Conservation (phyloP, 2,888 invertebrate species). For the Nephrotoma flavescens region DNA sequence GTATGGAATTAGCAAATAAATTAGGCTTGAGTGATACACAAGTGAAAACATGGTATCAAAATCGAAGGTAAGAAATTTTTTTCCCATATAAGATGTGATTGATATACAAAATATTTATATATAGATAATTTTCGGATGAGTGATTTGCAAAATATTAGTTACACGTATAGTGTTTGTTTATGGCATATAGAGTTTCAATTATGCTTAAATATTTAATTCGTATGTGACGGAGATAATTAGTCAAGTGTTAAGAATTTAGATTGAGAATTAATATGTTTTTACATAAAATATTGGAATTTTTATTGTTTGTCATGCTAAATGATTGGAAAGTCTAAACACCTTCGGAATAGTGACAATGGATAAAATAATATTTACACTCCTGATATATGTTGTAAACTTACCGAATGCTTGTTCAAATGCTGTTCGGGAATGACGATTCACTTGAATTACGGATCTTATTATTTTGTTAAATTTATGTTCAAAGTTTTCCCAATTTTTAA, state of each 20-base stretch:
- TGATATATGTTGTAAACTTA: no score
- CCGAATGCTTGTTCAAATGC: no score
- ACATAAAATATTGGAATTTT: not conserved
- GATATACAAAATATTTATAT: not conserved
- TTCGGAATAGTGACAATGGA: not conserved
- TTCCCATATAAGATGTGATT: not conserved
- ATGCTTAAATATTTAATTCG: no score
- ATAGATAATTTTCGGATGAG: not conserved
- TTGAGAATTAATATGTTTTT: not conserved
- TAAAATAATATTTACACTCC: no score
- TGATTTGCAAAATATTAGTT: not conserved
- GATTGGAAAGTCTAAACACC: not conserved
- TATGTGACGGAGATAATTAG: not conserved
- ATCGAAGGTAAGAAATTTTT: conserved; percentile 67
- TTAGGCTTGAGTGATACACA: conserved; percentile 95
- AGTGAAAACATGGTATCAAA: conserved; percentile 99
- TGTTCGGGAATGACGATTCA: no score
- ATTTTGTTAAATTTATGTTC: no score
- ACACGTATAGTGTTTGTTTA: not conserved
- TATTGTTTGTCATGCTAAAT: not conserved
- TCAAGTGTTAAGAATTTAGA: not conserved
- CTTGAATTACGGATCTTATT: no score
- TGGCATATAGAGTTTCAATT: not conserved
- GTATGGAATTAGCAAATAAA: conserved; percentile 95
- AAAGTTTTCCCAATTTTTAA: no score